These are phyloP conservation scores for Coelopa frigida DNA, from an alignment of 1,140 invertebrate species.

Conservation along the genomic window DNA sequence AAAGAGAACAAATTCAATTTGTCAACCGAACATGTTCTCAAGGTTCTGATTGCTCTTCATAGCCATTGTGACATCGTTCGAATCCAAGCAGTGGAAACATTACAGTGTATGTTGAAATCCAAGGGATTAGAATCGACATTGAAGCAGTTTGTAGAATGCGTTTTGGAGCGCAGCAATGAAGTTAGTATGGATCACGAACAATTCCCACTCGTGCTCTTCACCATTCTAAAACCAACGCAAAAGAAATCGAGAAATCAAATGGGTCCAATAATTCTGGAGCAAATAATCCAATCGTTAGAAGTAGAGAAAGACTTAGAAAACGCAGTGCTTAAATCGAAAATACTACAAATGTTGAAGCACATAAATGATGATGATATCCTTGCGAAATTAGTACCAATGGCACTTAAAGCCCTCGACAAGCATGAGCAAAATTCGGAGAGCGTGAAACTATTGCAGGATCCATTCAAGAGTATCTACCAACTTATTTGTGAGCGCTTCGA, in stretches of 20 bases:
- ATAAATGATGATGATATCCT: constrained; percentile 47
- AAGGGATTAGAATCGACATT: constrained; percentile 19
- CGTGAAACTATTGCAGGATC: constrained; percentile 22
- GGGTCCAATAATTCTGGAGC: constrained; percentile 1
- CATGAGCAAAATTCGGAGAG: constrained; percentile 6
- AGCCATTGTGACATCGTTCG: constrained; percentile 36
- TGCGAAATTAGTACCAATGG: constrained; percentile 44
- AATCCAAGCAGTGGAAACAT: constrained; percentile 26
- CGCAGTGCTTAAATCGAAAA: constrained; percentile 15
- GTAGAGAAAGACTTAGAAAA: constrained; percentile 1
- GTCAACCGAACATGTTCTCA: constrained; percentile 22
- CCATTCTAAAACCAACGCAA: constrained; percentile 25
- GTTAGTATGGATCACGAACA: constrained; percentile 57
- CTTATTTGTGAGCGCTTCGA: constrained; percentile 29
- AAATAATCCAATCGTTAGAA: constrained; percentile 9
- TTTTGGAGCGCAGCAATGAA: constrained; percentile 47
- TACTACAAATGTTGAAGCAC: constrained; percentile 46
- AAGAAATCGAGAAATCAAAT: constrained; percentile 1
- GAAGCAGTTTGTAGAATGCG: constrained; percentile 24
- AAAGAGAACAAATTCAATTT: constrained; percentile 3
- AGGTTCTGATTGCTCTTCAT: constrained; percentile 24
- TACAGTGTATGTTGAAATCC: constrained; percentile 15
- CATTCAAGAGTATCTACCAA: constrained; percentile 26
- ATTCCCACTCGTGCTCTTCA: constrained; percentile 48
- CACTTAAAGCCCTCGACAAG: constrained; percentile 21